phyloP scores from a whole-genome alignment of 2,888 invertebrate species.

The Bellardia pandia region DNA sequence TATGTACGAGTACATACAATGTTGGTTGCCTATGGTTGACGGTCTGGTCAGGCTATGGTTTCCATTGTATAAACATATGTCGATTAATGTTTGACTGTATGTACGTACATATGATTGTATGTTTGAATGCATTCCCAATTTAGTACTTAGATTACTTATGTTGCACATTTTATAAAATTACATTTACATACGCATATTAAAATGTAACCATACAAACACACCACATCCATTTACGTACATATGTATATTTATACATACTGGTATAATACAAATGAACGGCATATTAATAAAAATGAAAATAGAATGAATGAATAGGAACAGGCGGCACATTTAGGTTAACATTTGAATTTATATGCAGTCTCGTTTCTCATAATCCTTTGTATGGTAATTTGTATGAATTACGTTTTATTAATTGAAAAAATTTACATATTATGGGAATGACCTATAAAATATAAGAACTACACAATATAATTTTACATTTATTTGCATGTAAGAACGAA shows the following conservation, averaged over 20 bases:
- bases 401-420: constrained; percentile 43
- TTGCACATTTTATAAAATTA: constrained; percentile 29
- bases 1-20: background rate
- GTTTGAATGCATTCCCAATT: background rate
- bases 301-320: constrained; percentile 3
- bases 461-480: background rate
- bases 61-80: constrained; percentile 21
- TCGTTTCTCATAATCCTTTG: background rate
- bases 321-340: constrained; percentile 41
- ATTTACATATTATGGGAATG: constrained; percentile 31
- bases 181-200: constrained; percentile 46
- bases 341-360: constrained; percentile 15
- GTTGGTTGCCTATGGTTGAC: constrained; percentile 22
- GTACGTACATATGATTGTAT: background rate
- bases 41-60: constrained; percentile 22
- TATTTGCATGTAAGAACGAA: background rate
- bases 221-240: background rate
- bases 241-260: background rate
- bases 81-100: background rate
- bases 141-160: constrained; percentile 44
- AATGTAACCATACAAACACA: constrained; percentile 19
- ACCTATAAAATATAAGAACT: constrained; percentile 6
- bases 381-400: background rate
- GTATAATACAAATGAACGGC: constrained; percentile 27
- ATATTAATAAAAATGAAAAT: constrained; percentile 30